Percentiles rank a stretch among this genome's conserved stretches.
phyloP scores from a whole-genome alignment of 1,140 invertebrate genomes.

The Heliothis subflexa region DNA sequence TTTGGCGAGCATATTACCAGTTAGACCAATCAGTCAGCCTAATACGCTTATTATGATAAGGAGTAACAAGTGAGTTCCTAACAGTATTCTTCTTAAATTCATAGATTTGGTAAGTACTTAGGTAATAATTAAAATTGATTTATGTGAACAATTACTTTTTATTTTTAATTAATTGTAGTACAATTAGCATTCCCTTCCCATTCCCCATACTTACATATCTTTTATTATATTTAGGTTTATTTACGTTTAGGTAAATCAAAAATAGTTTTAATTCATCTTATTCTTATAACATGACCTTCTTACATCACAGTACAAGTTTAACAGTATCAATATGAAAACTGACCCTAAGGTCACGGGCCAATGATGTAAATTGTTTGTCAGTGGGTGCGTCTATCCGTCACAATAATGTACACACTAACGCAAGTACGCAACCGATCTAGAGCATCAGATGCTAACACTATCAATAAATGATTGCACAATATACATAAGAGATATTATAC shows the following conservation, averaged over 20 bases:
- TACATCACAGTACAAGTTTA: constrained; percentile 33
- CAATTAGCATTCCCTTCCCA: too few species aligned
- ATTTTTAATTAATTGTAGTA: too few species aligned
- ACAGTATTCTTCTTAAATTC: not conserved
- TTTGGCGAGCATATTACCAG: too few species aligned
- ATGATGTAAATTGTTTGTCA: constrained; percentile 49
- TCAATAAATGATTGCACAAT: constrained; percentile 18
- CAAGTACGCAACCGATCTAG: constrained; percentile 9
- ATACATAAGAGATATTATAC: not conserved
- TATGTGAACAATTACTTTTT: too few species aligned
- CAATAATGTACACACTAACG: constrained; percentile 19
- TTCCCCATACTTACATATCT: too few species aligned
- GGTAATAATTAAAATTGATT: too few species aligned
- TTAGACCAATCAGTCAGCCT: too few species aligned
- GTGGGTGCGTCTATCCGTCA: constrained; percentile 43
- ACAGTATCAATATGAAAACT: constrained; percentile 47
- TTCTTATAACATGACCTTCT: constrained; percentile 19
- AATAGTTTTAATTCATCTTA: not conserved
- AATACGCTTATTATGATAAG: too few species aligned
- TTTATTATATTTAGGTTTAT: too few species aligned
- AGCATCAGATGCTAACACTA: not conserved
- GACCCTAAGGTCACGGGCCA: constrained; percentile 44
- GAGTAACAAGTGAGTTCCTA: too few species aligned
- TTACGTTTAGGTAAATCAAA: too few species aligned
- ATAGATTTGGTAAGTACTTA: too few species aligned